Evolutionary conservation across 2,113 vertebrate genomes (phyloP), one percentile per base, ranked within the genome.

Genomic region (Excalfactoria chinensis): DNA sequence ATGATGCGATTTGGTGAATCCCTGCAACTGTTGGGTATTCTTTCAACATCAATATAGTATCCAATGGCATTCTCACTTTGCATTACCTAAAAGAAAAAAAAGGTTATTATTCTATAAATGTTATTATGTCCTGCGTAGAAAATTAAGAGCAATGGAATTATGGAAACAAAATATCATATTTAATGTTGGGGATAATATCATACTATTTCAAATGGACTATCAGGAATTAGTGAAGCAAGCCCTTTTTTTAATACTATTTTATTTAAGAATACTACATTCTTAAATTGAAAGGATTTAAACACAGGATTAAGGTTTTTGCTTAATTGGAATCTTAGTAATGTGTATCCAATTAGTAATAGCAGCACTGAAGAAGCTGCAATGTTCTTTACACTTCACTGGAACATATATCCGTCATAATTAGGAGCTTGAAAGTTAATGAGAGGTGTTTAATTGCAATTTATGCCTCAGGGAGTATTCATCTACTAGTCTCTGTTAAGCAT

Each of bases 21-120:
- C 11, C 4, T 84, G 77, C 95, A 96, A 1, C 13, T 94, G 48
- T 90, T 95, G 60, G 94, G 96, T 71, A 87, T 90, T 92, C 96
- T 96, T 93, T 96, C 88, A 76, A 97, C 44, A 15, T 46, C 32
- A 71, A 97, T 3, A 0, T 69, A 69, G 80, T 96, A 96, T 51
- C 93, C 96, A 89, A 94, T 86, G 37, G 92, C 5, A 1, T 93
- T 49, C 40, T 81, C 37, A 37, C 34, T 95, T 90, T 83, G 74
- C 80, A 53, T 63, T 87, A 79, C 82, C 96, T 97, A 78, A 14
- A 75, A 55, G 69, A 70, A 12, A 22, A 68, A 88, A 62, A 83
- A 81, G 1, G 66, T 76, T 30, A 62, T 62, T 66, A 74, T 41
- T 83, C 32, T 59, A 56, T 43, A 43, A 76, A 60, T 84, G 13